phyloP scores from a whole-genome alignment of 2,797 vertebrate genomes.

The Eulemur mongoz region DNA sequence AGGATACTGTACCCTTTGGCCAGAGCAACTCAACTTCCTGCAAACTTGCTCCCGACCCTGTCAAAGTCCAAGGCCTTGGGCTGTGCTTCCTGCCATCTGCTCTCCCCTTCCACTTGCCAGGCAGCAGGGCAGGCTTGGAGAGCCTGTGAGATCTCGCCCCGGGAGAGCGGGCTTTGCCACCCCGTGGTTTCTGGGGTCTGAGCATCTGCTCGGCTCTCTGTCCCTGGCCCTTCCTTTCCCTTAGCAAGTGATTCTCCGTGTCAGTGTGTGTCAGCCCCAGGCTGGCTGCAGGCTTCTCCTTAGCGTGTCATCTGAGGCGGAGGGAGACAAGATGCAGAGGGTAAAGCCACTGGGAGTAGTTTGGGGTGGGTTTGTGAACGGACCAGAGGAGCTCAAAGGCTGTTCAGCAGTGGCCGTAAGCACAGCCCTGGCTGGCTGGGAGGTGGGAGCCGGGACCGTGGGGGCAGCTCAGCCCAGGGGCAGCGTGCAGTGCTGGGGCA shows the following conservation, averaged over 20 bases:
- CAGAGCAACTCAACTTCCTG: neutral
- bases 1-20: neutral
- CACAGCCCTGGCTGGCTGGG: neutral
- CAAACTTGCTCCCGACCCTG: neutral
- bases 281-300: neutral
- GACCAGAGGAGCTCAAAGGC: neutral
- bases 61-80: neutral
- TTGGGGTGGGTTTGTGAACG: neutral
- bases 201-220: neutral
- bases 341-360: neutral
- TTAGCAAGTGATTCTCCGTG: neutral
- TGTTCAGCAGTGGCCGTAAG: rapidly evolving
- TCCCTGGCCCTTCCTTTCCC: neutral
- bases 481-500: neutral
- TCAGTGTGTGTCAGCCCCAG: neutral
- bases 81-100: constrained; percentile 51
- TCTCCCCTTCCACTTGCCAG: neutral
- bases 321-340: neutral
- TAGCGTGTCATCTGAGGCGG: neutral
- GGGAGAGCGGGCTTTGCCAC: neutral
- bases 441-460: neutral
- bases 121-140: neutral
- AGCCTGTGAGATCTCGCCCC: neutral
- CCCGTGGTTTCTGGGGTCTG: neutral
- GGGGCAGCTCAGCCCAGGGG: neutral